These are phyloP conservation scores for Platyscapa corneri DNA, from an alignment of 1,140 invertebrate genomes.

Conservation along the genomic window DNA sequence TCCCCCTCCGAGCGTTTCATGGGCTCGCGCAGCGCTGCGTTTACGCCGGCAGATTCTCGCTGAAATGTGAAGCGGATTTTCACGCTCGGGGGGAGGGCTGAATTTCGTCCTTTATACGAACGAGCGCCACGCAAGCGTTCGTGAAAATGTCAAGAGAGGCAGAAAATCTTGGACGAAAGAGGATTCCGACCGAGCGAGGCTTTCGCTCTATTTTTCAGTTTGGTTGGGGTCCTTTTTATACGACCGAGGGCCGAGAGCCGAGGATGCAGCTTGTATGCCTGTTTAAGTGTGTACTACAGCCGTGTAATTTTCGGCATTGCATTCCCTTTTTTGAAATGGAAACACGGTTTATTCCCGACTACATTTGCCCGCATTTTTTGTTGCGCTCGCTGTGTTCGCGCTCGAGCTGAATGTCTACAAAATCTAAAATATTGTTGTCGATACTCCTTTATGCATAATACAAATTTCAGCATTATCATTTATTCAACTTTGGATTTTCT, in stretches of 20 bases:
- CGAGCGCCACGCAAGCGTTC: not conserved
- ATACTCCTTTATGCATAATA: not conserved
- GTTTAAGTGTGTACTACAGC: not conserved
- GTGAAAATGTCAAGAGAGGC: not conserved
- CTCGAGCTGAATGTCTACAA: not conserved
- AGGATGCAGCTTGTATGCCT: too few relatives aligned
- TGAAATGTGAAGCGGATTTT: too few relatives aligned
- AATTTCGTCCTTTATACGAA: conserved; percentile 1
- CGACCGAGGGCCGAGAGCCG: not conserved
- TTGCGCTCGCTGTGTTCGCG: not conserved
- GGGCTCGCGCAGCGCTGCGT: not conserved
- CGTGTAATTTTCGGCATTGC: not conserved
- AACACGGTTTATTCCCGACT: not conserved
- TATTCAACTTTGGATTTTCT: not conserved
- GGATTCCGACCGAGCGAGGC: not conserved
- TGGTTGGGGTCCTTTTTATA: not conserved
- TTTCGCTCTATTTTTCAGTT: conserved; percentile 30
- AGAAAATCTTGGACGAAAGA: conserved; percentile 27
- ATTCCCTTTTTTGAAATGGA: not conserved
- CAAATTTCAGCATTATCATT: not conserved
- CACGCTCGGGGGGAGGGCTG: not conserved
- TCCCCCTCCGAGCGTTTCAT: conserved; percentile 6
- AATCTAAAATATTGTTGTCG: not conserved
- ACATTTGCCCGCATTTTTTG: not conserved
- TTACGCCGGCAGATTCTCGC: not conserved